Conservation (phyloP, 2,888 invertebrate genomes). For the Drosophila mayaguana region DNA sequence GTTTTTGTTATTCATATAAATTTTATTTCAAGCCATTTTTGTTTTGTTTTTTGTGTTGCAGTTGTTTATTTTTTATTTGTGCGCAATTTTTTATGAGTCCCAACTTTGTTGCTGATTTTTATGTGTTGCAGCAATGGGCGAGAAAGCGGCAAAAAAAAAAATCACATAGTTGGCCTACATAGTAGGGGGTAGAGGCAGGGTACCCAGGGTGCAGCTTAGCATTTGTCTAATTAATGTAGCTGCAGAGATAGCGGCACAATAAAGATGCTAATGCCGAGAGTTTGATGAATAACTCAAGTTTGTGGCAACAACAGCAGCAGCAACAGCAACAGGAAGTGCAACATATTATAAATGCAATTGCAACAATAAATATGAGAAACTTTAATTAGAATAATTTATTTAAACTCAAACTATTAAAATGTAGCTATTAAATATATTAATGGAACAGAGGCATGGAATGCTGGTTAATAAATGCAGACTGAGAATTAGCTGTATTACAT, state of each 20-base stretch:
- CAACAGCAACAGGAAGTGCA: conserved; percentile 4
- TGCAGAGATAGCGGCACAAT: conserved; percentile 5
- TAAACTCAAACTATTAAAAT: neutral
- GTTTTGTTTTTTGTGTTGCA: neutral
- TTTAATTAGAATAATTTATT: conserved; percentile 4
- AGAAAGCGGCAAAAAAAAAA: conserved; percentile 60
- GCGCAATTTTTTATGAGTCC: conserved; percentile 76
- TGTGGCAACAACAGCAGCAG: neutral
- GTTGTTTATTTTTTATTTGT: conserved; percentile 50
- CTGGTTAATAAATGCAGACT: neutral
- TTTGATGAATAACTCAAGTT: conserved; percentile 26
- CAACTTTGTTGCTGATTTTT: conserved; percentile 80
- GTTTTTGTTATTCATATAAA: conserved; percentile 78
- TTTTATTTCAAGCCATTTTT: conserved; percentile 76
- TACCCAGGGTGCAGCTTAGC: conserved; percentile 37
- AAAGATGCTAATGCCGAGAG: conserved; percentile 26
- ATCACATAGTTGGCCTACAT: conserved; percentile 68
- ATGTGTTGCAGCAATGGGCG: conserved; percentile 73
- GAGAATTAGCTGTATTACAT: neutral
- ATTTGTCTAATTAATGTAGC: conserved; percentile 66
- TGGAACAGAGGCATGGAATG: neutral
- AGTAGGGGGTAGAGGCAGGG: conserved; percentile 9
- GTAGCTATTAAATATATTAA: neutral
- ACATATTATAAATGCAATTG: conserved; percentile 7
- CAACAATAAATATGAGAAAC: neutral